Base-by-base conservation (phyloP, 2,797 vertebrate species). In the Coccyzus lansbergi region DNA sequence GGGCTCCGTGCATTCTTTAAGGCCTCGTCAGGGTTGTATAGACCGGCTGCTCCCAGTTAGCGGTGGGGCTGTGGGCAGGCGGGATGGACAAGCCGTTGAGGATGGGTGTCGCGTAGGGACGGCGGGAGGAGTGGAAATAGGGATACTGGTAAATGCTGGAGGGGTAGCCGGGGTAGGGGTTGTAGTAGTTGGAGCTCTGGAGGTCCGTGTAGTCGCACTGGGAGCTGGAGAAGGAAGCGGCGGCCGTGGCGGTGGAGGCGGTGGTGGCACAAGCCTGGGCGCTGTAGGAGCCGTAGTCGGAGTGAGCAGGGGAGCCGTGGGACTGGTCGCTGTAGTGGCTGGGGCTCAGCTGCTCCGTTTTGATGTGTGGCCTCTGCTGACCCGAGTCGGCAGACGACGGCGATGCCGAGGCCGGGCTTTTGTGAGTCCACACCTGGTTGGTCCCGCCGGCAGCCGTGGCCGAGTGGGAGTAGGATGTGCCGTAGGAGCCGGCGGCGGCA, bases 181-280 rank as follows among this genome's bases (percentile, higher is more conserved):
- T 98, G 97, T 99, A 99, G 97, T 99, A 99, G 97, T 98, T 98
- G 96, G 99, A 98, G 95, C 98, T 98, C 98, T 99, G 99, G 76
- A 99, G 98, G 97, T 99, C 99, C 74, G 98, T 98, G 98, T 99
- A 99, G 98, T 99, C 99, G 62, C 99, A 99, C 96, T 99, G 99
- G 4, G 99, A 97, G 96, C 98, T 98, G 96, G 98, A 96, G 94
- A 99, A 99, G n/a, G 98, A 98, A 64, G 98, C 90, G 3, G 98
- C 93, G 0, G 98, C 97, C 1, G 98, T 93, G 9, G 98, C 96
- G 0, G 98, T 84, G 33, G 97, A 68, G 5, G 98, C 96, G 0
- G 98, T 98, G 59, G 98, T 98, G 94, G 98, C 97, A 11, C 98
- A 99, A 53, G 98, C 97, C 96, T 99, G 99, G 75, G 97, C 95